Percentiles rank a stretch among this genome's conserved stretches.
Evolutionary conservation across 2,113 vertebrate genomes (phyloP).

Genomic region (Catharus bicknelli): DNA sequence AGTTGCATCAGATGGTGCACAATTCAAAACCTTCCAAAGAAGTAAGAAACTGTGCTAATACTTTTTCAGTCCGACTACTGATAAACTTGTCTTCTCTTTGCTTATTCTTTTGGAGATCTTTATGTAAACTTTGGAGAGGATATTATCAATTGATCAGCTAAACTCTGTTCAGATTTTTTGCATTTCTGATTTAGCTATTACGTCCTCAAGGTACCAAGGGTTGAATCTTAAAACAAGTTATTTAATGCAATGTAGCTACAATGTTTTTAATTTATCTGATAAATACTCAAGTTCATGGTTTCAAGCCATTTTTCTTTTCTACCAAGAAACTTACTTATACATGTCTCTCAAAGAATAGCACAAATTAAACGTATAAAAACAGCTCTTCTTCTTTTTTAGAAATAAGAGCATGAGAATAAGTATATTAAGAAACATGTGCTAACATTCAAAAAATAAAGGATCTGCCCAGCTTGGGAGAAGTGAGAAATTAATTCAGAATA

Average conservation of each 20-base stretch:
- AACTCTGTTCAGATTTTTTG: not conserved
- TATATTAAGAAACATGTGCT: not conserved
- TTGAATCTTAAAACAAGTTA: not conserved
- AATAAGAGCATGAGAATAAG: not conserved
- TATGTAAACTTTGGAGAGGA: not conserved
- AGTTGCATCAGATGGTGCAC: not conserved
- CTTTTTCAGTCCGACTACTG: not conserved
- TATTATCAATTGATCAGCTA: not conserved
- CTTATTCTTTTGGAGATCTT: not conserved
- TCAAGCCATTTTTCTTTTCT: not conserved
- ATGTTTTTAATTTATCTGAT: not conserved
- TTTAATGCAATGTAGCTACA: not conserved
- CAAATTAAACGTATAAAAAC: not conserved
- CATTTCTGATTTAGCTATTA: not conserved
- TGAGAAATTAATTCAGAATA: not conserved
- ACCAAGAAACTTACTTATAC: not conserved
- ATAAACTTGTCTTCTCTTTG: not conserved
- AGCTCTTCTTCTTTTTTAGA: not conserved
- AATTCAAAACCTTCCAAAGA: not conserved
- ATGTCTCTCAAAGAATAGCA: not conserved
- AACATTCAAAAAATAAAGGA: not conserved
- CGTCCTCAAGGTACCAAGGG: not conserved
- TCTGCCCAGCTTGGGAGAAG: not conserved
- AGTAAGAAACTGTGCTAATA: not conserved
- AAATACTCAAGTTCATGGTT: not conserved